Conservation (phyloP, 2,113 vertebrate genomes). For the Atractosteus spatula region DNA sequence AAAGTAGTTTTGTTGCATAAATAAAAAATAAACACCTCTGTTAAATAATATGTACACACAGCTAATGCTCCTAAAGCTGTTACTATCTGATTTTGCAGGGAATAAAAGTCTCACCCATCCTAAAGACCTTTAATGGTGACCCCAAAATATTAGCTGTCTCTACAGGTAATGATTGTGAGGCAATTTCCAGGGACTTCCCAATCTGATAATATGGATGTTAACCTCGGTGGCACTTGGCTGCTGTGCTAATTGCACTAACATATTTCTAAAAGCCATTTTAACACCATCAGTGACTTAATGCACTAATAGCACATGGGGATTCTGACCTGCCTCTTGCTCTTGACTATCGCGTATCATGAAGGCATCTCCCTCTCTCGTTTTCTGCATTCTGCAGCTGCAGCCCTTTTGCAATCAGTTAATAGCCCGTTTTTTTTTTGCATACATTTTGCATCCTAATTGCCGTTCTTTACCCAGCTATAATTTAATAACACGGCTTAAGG, state of each 20-base stretch:
- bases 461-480: slow-evolving; percentile 34
- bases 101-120: too few species aligned
- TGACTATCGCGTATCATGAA: slow-evolving; percentile 8
- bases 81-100: too few species aligned
- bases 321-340: neutral
- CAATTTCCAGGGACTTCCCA: neutral
- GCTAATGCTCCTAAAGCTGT: too few species aligned
- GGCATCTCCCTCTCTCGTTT: slow-evolving; percentile 6
- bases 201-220: neutral
- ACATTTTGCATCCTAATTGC: slow-evolving; percentile 58
- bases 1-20: too few species aligned
- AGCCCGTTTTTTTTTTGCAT: slow-evolving; percentile 34
- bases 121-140: too few species aligned
- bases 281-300: neutral
- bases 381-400: slow-evolving; percentile 10
- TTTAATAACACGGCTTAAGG: slow-evolving; percentile 46
- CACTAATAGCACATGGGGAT: neutral
- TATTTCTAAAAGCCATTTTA: slow-evolving; percentile 8
- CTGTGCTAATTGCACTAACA: neutral
- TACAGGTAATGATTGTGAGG: neutral
- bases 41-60: too few species aligned
- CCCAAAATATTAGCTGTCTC: too few species aligned
- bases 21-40: too few species aligned
- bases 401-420: slow-evolving; percentile 12
- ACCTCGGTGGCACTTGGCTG: neutral